phyloP scores from a whole-genome alignment of 2,797 vertebrate genomes.

The Sebastes taczanowskii region DNA sequence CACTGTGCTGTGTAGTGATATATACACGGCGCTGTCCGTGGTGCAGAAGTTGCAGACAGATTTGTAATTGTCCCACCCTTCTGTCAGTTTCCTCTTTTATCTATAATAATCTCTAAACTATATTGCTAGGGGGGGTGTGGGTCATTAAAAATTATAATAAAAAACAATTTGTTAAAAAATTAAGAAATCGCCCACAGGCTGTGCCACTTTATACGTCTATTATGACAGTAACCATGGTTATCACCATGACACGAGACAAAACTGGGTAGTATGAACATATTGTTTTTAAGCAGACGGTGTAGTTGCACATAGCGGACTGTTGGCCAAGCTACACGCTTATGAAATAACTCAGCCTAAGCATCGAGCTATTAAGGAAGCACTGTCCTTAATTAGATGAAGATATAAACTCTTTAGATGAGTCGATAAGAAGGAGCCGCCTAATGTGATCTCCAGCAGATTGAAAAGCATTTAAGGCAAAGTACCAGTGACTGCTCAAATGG shows the following conservation, averaged over 20 bases:
- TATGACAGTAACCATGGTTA: neutral
- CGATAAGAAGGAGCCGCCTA: slow-evolving; percentile 77
- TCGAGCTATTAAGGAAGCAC: slow-evolving; percentile 72
- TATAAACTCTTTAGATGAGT: slow-evolving; percentile 80
- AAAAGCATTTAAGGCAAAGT: slow-evolving; percentile 80
- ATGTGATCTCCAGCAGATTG: slow-evolving; percentile 79
- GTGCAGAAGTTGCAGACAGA: no score
- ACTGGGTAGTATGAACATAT: slow-evolving; percentile 1
- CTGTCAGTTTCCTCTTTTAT: no score
- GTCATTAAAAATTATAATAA: neutral
- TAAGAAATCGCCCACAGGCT: neutral
- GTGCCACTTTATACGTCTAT: neutral
- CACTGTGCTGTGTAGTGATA: no score
- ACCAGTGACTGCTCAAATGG: slow-evolving; percentile 73
- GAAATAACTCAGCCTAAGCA: slow-evolving; percentile 73
- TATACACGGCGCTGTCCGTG: no score
- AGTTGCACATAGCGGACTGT: slow-evolving; percentile 20
- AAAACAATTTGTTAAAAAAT: neutral
- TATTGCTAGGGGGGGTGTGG: no score
- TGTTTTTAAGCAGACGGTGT: slow-evolving; percentile 19
- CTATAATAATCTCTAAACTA: no score
- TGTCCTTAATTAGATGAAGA: slow-evolving; percentile 77
- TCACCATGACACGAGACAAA: neutral
- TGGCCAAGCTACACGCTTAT: slow-evolving; percentile 54
- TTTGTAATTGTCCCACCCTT: no score